Conservation (phyloP, 2,113 vertebrate genomes). For the Anguilla rostrata region DNA sequence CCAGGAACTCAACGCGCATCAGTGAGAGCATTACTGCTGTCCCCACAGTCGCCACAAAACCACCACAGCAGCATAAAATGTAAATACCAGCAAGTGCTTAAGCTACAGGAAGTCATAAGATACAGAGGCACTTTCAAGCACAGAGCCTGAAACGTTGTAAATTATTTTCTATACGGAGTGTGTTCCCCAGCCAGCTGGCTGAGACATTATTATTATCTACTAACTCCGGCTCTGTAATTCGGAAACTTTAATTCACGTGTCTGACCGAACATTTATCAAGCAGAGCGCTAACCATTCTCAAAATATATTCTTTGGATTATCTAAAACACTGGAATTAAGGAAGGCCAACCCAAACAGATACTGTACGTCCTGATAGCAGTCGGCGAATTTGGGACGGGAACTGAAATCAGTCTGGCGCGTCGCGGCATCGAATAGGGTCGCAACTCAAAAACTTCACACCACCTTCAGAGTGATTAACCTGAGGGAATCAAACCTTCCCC, state of each 20-base stretch:
- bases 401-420: background rate
- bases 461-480: too few relatives aligned
- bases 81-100: background rate
- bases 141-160: background rate
- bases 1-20: background rate
- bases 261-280: background rate
- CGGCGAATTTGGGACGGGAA: background rate
- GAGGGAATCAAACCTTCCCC: too few relatives aligned
- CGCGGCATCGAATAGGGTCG: background rate
- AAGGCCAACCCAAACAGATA: background rate
- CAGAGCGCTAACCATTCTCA: background rate
- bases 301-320: background rate
- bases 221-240: background rate
- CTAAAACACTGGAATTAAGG: background rate
- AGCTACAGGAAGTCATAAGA: background rate
- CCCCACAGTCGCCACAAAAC: background rate
- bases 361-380: background rate
- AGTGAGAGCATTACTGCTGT: background rate
- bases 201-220: background rate
- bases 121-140: background rate
- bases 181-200: background rate
- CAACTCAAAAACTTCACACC: too few relatives aligned
- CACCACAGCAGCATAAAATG: background rate
- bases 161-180: background rate
- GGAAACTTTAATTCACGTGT: background rate